Evolutionary conservation across 2,888 invertebrate genomes (phyloP).

Genomic region (Cheilosia impressa): DNA sequence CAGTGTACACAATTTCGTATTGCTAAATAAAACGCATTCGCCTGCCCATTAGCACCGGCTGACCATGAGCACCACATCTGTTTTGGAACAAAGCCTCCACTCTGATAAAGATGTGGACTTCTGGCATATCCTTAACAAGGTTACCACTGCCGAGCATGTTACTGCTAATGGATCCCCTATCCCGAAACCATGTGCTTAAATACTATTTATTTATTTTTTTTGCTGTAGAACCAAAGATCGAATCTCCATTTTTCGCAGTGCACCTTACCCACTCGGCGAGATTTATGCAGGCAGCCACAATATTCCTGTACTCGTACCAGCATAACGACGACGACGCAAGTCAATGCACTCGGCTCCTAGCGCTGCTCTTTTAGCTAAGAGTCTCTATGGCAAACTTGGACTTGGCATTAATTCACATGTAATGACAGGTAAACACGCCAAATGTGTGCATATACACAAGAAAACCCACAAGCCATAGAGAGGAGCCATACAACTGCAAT

Average conservation of each 20-base stretch:
- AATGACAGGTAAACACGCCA: slow-evolving; percentile 75
- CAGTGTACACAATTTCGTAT: too few species aligned
- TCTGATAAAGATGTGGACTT: not conserved
- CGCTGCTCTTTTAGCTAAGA: slow-evolving; percentile 47
- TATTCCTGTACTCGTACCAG: slow-evolving; percentile 28
- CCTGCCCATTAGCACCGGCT: not conserved
- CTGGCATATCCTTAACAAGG: slow-evolving; percentile 8
- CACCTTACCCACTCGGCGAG: slow-evolving; percentile 12
- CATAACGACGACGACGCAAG: slow-evolving; percentile 55
- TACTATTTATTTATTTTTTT: too few species aligned
- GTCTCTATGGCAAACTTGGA: slow-evolving; percentile 69
- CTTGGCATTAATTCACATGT: slow-evolving; percentile 74
- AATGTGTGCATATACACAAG: slow-evolving; percentile 60
- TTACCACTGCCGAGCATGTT: not conserved
- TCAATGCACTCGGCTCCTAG: slow-evolving; percentile 65
- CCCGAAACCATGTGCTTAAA: not conserved
- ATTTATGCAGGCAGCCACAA: slow-evolving; percentile 32
- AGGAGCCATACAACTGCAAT: slow-evolving; percentile 6
- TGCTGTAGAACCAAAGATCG: slow-evolving; percentile 2
- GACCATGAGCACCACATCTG: slow-evolving; percentile 4
- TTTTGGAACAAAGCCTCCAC: not conserved
- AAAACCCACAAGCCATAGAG: slow-evolving; percentile 54
- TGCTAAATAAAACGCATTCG: too few species aligned
- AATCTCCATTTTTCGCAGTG: slow-evolving; percentile 41
- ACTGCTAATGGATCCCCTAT: slow-evolving; percentile 28